Conservation (phyloP, 2,113 vertebrate species). For the Phycodurus eques region DNA sequence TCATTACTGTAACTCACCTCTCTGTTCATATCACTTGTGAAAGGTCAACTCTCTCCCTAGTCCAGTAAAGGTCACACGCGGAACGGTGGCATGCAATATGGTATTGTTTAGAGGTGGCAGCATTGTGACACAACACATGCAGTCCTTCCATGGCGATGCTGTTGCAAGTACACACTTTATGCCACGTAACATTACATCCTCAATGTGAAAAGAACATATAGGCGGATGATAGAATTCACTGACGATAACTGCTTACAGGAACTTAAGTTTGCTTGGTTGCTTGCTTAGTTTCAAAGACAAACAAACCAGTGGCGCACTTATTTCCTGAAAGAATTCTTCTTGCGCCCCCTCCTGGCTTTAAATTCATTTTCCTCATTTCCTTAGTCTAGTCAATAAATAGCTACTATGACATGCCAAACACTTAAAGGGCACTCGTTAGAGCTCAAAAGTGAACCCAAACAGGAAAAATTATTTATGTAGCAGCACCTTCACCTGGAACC, state of each 20-base stretch:
- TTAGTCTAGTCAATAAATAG: conserved; percentile 1
- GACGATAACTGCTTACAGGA: not conserved
- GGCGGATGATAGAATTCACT: not conserved
- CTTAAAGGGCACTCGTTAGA: not conserved
- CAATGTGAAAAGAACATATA: not conserved
- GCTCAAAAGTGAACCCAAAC: not conserved
- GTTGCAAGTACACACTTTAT: conserved; percentile 2
- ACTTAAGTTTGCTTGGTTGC: not conserved
- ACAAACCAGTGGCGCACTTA: not conserved
- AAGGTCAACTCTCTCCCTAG: conserved; percentile 28
- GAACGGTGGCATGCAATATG: conserved; percentile 1
- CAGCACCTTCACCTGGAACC: no score
- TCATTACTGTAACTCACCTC: not conserved
- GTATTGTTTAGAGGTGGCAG: conserved; percentile 1
- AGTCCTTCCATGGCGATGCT: not conserved
- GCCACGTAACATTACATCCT: not conserved
- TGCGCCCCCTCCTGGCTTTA: not conserved
- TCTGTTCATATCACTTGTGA: conserved; percentile 7
- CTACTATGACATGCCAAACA: not conserved
- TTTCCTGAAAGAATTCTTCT: not conserved
- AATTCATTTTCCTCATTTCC: not conserved
- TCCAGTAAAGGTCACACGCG: conserved; percentile 29
- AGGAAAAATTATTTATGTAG: not conserved
- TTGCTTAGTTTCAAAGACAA: conserved; percentile 3
- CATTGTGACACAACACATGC: not conserved